phyloP scores from a whole-genome alignment of 2,888 invertebrate genomes.

The Ethmia dodecea region DNA sequence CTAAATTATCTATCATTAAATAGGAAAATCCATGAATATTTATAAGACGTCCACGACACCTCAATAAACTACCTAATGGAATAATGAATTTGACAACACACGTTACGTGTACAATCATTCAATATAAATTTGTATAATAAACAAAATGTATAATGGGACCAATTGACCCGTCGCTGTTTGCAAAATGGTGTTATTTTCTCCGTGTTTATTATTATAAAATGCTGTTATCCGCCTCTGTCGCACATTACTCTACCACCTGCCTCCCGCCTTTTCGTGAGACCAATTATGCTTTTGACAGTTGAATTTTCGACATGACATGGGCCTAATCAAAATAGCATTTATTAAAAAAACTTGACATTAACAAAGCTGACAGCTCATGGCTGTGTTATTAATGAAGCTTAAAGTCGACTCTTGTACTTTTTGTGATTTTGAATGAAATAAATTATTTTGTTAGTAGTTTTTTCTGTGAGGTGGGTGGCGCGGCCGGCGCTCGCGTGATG shows the following conservation, averaged over 20 bases:
- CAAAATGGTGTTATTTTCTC: no score
- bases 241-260: constrained; percentile 47
- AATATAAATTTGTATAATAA: no score
- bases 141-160: no score
- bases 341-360: constrained; percentile 71
- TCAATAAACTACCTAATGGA: no score
- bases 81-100: no score
- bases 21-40: no score
- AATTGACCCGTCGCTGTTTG: no score
- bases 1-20: no score
- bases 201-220: background rate
- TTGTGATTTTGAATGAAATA: constrained; percentile 57
- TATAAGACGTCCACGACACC: no score
- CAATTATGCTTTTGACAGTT: constrained; percentile 79
- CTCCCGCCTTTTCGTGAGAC: constrained; percentile 58
- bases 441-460: constrained; percentile 58
- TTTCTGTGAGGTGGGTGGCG: constrained; percentile 49
- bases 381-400: constrained; percentile 69
- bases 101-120: no score
- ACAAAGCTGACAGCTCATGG: constrained; percentile 74
- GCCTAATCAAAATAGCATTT: constrained; percentile 80
- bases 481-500: constrained; percentile 43
- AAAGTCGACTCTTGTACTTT: constrained; percentile 44
- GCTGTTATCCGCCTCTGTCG: constrained; percentile 31
- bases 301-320: constrained; percentile 77